Evolutionary conservation across 2,797 vertebrate genomes (phyloP), one percentile per base, ranked within the genome.

Genomic region (Oreochromis grahami): DNA sequence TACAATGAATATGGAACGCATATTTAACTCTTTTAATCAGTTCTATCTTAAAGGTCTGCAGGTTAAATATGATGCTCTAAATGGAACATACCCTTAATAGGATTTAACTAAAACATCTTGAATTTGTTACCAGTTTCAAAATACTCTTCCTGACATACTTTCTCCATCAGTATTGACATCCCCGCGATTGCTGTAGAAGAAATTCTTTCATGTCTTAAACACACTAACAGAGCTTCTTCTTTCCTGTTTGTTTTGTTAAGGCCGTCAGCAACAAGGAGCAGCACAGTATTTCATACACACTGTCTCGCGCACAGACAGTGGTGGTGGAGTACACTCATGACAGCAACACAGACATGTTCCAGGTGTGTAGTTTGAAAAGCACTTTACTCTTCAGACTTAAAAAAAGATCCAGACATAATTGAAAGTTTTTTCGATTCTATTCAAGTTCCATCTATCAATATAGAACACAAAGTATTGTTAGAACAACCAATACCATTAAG

Each of bases 251-350:
- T 78, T 50, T 19, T 68, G 29, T 78, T 0, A 60, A 99, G 98
- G 98, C 97, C 58, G 96, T 99, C 90, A 98, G 97, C 93, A 98
- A 97, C 93, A 98, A 98, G 93, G 97, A 97, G 93, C 98, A 98
- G 94, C 98, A 99, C 94, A 99, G 98, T 48, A 98, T 99, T 86
- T 99, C 98, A 0, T 99, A 98, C 78, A 98, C 97, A 2, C 96
- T 99, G 72, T 99, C 98, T 83, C 96, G 97, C 80, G 97, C 96
- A 1, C 98, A 99, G 90, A 98, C 97, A 0, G 98, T 99, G 83
- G 98, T 99, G 91, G 98, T 99, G 93, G 98, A 99, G 93, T 99
- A 99, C 87, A 98, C 96, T 2, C 97, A 98, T 65, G 98, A 99
- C 96, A 95, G 94, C 96, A 96, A 91, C 94, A 98, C 98, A 1